These are phyloP conservation scores for Hylyphantes graminicola DNA, from an alignment of 1,140 invertebrate species.

Conservation along the genomic window DNA sequence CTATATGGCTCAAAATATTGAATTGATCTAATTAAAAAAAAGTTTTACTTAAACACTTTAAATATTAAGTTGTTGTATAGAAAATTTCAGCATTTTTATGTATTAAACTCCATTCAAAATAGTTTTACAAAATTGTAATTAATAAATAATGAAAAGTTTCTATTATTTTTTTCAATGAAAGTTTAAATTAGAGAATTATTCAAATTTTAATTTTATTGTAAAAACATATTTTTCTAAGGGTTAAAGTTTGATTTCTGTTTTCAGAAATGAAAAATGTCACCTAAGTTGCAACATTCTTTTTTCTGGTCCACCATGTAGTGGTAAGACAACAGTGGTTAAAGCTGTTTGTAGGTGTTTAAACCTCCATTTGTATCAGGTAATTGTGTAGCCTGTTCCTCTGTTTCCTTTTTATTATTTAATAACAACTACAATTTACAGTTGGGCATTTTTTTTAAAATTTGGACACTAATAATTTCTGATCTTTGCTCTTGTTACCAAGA, in stretches of 20 bases:
- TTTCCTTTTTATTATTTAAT: neutral
- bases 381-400: neutral
- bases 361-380: constrained; percentile 61
- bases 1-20: too few species aligned
- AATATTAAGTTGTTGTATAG: too few species aligned
- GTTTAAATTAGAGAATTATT: neutral
- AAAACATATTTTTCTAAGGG: neutral
- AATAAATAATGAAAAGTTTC: too few species aligned
- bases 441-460: too few species aligned
- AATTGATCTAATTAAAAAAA: too few species aligned
- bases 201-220: neutral
- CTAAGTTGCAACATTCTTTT: constrained; percentile 56
- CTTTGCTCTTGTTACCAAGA: too few species aligned
- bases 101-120: too few species aligned
- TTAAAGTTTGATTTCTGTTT: neutral
- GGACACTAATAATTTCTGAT: too few species aligned
- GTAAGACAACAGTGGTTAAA: constrained; percentile 56
- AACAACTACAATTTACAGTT: neutral
- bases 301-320: constrained; percentile 58
- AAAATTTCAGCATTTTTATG: too few species aligned
- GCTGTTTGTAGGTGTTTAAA: constrained; percentile 50
- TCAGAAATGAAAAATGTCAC: constrained; percentile 25
- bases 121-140: too few species aligned
- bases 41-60: too few species aligned
- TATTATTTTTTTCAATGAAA: neutral